A percentile compares a stretch with the other conserved stretches of the same genome.
phyloP scores from a whole-genome alignment of 2,113 vertebrate species.

The Alethe castanea region DNA sequence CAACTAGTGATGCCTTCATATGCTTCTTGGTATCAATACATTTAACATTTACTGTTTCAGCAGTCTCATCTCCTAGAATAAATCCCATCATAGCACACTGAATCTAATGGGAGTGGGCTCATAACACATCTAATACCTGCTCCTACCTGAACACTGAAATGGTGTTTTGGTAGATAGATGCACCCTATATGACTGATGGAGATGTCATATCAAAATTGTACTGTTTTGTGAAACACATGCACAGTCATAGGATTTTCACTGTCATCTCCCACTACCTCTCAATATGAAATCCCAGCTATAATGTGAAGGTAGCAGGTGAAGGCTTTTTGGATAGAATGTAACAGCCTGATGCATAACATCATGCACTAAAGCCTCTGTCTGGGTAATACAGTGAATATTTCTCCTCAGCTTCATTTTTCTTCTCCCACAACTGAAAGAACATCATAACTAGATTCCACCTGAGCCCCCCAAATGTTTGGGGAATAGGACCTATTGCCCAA shows the following conservation, averaged over 20 bases:
- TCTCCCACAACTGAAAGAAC: background rate
- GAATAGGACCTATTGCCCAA: background rate
- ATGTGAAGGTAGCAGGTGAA: background rate
- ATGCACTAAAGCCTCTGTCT: background rate
- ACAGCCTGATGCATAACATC: fast-evolving
- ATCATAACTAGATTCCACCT: background rate
- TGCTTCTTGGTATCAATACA: background rate
- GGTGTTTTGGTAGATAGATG: background rate
- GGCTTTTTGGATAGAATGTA: background rate
- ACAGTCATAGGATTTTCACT: background rate
- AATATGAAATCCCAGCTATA: background rate
- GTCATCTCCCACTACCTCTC: background rate
- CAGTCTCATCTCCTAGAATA: background rate
- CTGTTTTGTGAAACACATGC: background rate
- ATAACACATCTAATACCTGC: background rate
- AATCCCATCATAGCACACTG: fast-evolving
- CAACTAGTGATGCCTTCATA: background rate
- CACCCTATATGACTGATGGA: background rate
- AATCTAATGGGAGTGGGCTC: background rate
- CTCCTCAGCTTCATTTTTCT: background rate
- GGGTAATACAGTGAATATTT: background rate
- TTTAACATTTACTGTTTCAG: background rate
- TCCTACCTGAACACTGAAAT: background rate
- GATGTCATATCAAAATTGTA: background rate
- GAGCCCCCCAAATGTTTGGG: background rate